A percentile compares a stretch with the other conserved stretches of the same genome.
Conservation (phyloP, 1,140 invertebrate species). For the Eupeodes corollae region DNA sequence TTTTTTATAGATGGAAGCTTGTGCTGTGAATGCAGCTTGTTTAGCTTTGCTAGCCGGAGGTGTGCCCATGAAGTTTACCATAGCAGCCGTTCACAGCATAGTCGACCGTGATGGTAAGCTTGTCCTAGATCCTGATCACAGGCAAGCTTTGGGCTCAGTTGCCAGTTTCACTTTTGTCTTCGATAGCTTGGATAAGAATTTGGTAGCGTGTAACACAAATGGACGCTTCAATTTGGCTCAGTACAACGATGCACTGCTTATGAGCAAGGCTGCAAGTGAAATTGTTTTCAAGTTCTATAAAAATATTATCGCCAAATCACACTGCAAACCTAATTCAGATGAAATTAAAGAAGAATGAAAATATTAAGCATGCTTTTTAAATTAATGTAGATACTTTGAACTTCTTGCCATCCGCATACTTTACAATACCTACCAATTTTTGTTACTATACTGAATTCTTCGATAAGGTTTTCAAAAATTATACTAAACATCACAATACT, state of each 20-base stretch:
- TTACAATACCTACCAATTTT: too few relatives aligned
- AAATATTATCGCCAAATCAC: too few relatives aligned
- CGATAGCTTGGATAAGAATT: conserved; percentile 51
- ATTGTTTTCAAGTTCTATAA: too few relatives aligned
- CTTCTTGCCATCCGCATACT: too few relatives aligned
- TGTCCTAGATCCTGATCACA: conserved; percentile 51
- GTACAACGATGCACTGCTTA: conserved; percentile 49
- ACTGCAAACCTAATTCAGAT: too few relatives aligned
- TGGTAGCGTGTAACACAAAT: conserved; percentile 53
- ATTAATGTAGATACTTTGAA: too few relatives aligned
- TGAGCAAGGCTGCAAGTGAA: conserved; percentile 49
- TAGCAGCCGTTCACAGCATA: conserved; percentile 65
- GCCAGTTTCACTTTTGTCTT: conserved; percentile 59
- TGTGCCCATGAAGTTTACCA: conserved; percentile 63
- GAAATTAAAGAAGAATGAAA: too few relatives aligned
- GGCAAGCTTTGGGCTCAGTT: conserved; percentile 25
- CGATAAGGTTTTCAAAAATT: too few relatives aligned
- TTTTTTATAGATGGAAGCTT: conserved; percentile 54
- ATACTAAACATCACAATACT: too few relatives aligned
- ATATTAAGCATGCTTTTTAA: too few relatives aligned
- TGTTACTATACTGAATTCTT: too few relatives aligned
- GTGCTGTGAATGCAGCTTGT: conserved; percentile 70
- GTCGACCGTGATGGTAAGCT: conserved; percentile 52
- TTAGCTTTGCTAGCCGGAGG: conserved; percentile 70
- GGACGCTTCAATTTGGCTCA: conserved; percentile 54